Percentiles rank a stretch among this genome's conserved stretches.
These are phyloP conservation scores for Nycticorax nycticorax DNA, from an alignment of 2,113 vertebrate genomes.

Conservation along the genomic window DNA sequence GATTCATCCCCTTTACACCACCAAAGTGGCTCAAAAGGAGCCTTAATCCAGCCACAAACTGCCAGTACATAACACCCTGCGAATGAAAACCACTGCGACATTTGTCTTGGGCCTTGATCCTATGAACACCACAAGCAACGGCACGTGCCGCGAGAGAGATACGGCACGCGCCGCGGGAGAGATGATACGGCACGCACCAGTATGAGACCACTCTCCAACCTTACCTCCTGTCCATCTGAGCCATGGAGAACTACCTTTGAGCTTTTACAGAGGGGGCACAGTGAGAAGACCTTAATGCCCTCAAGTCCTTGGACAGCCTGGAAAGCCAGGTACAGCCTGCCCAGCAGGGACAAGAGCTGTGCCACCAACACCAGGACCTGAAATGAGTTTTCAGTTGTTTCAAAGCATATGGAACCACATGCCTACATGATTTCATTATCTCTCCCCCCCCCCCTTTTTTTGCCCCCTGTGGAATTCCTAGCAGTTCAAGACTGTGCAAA, in stretches of 20 bases:
- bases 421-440: neutral
- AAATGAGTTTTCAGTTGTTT: neutral
- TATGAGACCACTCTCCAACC: neutral
- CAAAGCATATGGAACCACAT: neutral
- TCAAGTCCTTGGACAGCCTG: neutral
- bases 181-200: neutral
- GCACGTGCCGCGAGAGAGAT: neutral
- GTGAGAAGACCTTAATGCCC: neutral
- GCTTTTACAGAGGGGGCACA: neutral
- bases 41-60: neutral
- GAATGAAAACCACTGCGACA: neutral
- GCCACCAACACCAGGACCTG: neutral
- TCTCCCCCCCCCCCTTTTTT: no score
- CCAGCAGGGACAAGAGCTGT: fast-evolving
- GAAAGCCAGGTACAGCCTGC: neutral
- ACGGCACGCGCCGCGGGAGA: no score
- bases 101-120: neutral
- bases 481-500: neutral
- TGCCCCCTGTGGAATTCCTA: neutral
- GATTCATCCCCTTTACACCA: neutral
- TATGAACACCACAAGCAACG: neutral
- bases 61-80: neutral
- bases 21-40: neutral
- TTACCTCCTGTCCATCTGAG: neutral
- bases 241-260: neutral